Evolutionary conservation across 92 coral and sea anemone genomes (phyloP), one percentile per base, ranked within the genome.

Genomic region (Scolanthus callimorphus): DNA sequence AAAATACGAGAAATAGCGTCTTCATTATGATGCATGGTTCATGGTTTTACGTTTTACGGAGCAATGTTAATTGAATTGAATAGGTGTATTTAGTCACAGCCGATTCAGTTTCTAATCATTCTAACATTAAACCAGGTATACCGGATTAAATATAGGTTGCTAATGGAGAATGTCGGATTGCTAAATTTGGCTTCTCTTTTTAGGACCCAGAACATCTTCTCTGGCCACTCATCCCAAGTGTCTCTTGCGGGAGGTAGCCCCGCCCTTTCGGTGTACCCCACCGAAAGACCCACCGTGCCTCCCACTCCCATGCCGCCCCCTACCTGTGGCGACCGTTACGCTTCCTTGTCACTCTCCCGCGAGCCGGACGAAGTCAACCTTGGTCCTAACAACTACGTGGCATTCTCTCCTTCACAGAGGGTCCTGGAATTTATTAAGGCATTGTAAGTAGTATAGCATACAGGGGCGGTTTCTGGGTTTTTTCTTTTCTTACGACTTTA

Each of bases 221-320:
- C 95, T 3, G 96, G 94, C 22, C 71, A 71, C 26, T 73, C 94
- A 34, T 68, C 47, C 19, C 68, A 60, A 57, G 99, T 94, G 56
- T 94, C 99, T 1, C 65, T 83, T 50, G 92, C 99, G 3, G 99
- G 99, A n/a, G 89, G 91, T 26, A 54, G 90, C 21, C 94, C 94
- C 29, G 76, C 69, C n/a, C 30, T 37, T 25, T 51, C 0, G 1
- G 90, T 88, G 8, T 4, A 58, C 11, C 96, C 99, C 4, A 94
- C 99, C 0, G 51, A 73, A 17, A 47, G 27, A 12, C 99, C 99
- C 71, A 94, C 99, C 20, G 70, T 79, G 26, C 91, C 96, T 38
- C 90, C 98, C 49, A 82, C 90, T 70, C 83, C 97, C 50, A 76
- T 60, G 27, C 84, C 96, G 24, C 96, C 91, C 25, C 87, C 91